Evolutionary conservation across 2,797 vertebrate genomes (phyloP), one percentile per base, ranked within the genome.

Genomic region (Cyprinodon diabolis): DNA sequence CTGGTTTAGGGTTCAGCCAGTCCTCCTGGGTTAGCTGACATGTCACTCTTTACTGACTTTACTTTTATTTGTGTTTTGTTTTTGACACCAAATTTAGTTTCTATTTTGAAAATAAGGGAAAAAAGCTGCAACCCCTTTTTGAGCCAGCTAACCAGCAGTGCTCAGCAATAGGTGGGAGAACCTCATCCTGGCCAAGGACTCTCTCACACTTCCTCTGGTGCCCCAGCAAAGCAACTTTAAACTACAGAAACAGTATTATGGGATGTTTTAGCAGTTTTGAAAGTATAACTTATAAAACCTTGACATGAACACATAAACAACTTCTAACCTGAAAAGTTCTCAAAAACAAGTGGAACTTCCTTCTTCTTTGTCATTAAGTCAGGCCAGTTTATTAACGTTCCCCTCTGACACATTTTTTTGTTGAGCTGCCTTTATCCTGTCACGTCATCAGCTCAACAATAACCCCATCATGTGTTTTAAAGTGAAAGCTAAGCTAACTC

Each of bases 401-500:
- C 23, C 66, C 21, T 76, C n/a, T 40, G 45, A 47, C 35, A 62
- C 45, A n/a, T 78, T 71, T 74, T 43, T 43, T 77, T 43, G 37
- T 23, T 66, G 57, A 40, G 43, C 62, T 48, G 45, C 19, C 19
- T 2, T 13, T 14, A 54, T n/a, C 14, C 6, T 1, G 51, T 57
- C 75, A 67, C 14, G 13, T 77, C 66, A 30, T 71, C 63, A 48
- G 25, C 63, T 71, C 6, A 67, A 71, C 63, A 80, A 9, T 57
- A 60, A 68, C 70, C 77, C 43, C 65, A 76, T 74, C 68, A 13
- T 77, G 70, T 66, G 43, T 66, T 63, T 80, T 23, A 83, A 70
- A 87, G 60, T 78, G 52, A 81, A 76, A 70, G 76, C 78, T 78
- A 77, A 80, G 82, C 84, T 80, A 84, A 86, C 83, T 65, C 1